Base-by-base conservation (phyloP, 2,888 invertebrate genomes). In the Eristalinus aeneus region DNA sequence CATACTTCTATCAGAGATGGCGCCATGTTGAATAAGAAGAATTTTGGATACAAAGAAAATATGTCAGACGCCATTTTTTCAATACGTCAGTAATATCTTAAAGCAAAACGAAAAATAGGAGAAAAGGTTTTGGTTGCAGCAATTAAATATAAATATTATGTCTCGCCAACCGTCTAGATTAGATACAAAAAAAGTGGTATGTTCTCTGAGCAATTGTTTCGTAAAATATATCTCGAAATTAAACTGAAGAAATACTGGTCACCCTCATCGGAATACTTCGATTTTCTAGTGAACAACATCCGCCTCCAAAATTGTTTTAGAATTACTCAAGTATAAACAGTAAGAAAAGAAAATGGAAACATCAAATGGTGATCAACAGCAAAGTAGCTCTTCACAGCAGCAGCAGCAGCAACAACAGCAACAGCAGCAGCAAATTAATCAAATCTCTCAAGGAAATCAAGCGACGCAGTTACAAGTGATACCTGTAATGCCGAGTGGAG, bases 161-260 rank as follows among this genome's bases (percentile, higher is more conserved):
- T 93, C 93, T 2, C 90, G 93, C 31, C 93, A 92, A 90, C 88
- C 90, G 53, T 89, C 91, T n/a, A 89, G 91, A 83, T 88, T 92
- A 72, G 93, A 93, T 88, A 89, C 91, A 9, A 93, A 93, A 73
- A 93, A 93, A 93, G 93, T 93, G 91, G 93, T 93, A 90, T 91
- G 93, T 91, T 79, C 10, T 46, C 61, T 27, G 69, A 67, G 67
- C 27, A 80, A 71, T 67, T 16, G 16, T 32, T 79, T 68, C 27
- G 58, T 77, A 53, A 36, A 60, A 71, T 54, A 64, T 36, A 67
- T 71, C 8, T 77, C 76, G 69, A 87, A 23, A 39, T 61, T 68
- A 89, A 89, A 90, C 89, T 80, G 88, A 89, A 88, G 88, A 89
- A 89, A 89, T 88, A 88, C 77, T 90, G 91, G 90, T 89, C 91